Evolutionary conservation across 2,888 invertebrate genomes (phyloP).

Genomic region (Orthosia gracilis): DNA sequence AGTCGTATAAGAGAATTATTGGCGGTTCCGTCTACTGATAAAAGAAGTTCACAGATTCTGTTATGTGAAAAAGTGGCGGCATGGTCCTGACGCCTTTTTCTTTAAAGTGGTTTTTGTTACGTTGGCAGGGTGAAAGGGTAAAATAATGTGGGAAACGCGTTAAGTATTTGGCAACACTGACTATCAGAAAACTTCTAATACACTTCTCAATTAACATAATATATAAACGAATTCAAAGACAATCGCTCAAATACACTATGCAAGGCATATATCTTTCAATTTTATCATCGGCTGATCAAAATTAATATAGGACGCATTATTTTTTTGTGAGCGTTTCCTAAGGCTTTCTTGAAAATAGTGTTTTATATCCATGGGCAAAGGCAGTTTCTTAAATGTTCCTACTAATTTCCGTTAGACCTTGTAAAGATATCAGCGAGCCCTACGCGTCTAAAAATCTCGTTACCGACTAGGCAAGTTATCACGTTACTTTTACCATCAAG

Average conservation of each 20-base stretch:
- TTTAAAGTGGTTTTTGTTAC: conserved; percentile 4
- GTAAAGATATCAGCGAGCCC: too few relatives aligned
- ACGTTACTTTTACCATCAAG: conserved; percentile 11
- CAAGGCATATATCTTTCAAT: too few relatives aligned
- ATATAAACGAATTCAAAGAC: too few relatives aligned
- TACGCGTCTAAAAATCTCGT: not conserved
- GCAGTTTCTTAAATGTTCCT: too few relatives aligned
- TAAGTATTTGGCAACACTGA: not conserved
- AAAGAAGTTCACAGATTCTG: conserved; percentile 62
- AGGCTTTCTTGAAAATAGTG: too few relatives aligned
- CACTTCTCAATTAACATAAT: too few relatives aligned
- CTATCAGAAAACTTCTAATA: not conserved
- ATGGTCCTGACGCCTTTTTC: not conserved
- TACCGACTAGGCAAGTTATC: conserved; percentile 4
- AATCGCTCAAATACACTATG: too few relatives aligned
- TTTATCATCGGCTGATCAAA: too few relatives aligned
- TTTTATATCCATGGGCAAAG: too few relatives aligned
- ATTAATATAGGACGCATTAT: too few relatives aligned
- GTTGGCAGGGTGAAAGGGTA: not conserved
- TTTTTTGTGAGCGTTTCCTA: too few relatives aligned
- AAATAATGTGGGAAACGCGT: not conserved
- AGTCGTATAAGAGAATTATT: conserved; percentile 78
- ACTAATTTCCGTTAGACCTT: too few relatives aligned
- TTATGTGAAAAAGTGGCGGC: conserved; percentile 18
- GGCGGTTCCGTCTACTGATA: conserved; percentile 70